Evolutionary conservation across 2,113 vertebrate species (phyloP), one percentile per base, ranked within the genome.

Genomic region (Limanda limanda): DNA sequence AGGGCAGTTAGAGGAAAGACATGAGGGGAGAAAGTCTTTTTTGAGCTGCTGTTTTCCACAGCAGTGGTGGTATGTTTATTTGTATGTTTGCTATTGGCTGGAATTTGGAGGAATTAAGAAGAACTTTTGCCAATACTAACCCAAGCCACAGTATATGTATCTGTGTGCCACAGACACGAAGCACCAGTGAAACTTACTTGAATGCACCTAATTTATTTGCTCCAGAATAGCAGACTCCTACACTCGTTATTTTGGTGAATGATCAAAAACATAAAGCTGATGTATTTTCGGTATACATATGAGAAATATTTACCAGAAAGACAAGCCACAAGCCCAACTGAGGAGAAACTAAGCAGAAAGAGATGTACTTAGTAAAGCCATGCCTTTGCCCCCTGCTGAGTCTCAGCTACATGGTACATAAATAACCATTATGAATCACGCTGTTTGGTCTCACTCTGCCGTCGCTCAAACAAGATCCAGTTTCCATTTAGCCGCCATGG

Each of bases 381-480:
- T 79, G 87, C 69, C 84, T 89, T 85, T 74, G 87, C 92, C 71
- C 87, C 91, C 92, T 23, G 89, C 88, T 88, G 91, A 75, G 89
- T 76, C 70, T 63, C 88, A 88, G 88, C 88, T 87, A 85, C 86
- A 88, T 81, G 82, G 77, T 86, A 93, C 85, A 92, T 88, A 95
- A 94, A 94, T 92, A 95, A 92, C 91, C 81, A 71, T 85, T 89
- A 92, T 93, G 94, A 94, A 89, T 93, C 92, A 93, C 63, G 71
- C 88, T 89, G 91, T 86, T 89, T 90, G 86, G 89, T 92, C 86
- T 88, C 91, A 91, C 81, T 82, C 91, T 59, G 65, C 82, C 87
- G 77, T 87, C 91, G 82, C 83, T 91, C 89, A 93, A 93, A 92
- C 76, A 86, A 87, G 82, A 91, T 89, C 83, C 87, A 87, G 91